Conservation (phyloP, 2,888 invertebrate genomes). For the Caenorhabditis zanzibari region DNA sequence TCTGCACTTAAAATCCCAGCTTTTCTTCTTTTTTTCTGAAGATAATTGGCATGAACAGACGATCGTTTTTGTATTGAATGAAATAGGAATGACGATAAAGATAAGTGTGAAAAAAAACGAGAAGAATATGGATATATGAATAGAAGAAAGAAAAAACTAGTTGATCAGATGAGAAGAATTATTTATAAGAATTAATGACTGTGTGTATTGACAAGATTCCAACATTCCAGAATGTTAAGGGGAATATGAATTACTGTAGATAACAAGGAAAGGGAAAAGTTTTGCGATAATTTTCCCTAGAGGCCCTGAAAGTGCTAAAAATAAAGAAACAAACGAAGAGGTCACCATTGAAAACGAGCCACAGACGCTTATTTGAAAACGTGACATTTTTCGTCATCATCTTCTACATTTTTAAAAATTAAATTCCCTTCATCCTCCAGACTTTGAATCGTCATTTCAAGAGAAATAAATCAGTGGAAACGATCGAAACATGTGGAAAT, state of each 20-base stretch:
- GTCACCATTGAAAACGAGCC: no score
- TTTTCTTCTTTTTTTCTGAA: no score
- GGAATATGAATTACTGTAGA: no score
- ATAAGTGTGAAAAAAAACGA: slow-evolving; percentile 51
- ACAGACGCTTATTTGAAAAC: no score
- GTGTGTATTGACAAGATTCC: not conserved
- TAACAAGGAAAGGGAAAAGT: no score
- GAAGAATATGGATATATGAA: slow-evolving; percentile 25
- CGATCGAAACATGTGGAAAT: slow-evolving; percentile 42
- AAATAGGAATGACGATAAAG: slow-evolving; percentile 22
- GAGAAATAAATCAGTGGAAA: not conserved
- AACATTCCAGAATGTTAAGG: not conserved
- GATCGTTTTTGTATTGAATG: slow-evolving; percentile 20
- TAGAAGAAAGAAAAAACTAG: slow-evolving; percentile 34
- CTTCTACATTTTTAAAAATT: no score
- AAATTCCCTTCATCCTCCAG: not conserved
- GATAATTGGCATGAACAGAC: slow-evolving; percentile 31
- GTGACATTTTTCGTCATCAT: not conserved
- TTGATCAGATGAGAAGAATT: slow-evolving; percentile 18
- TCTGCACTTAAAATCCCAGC: slow-evolving; percentile 23
- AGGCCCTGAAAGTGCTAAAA: no score
- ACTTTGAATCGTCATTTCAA: not conserved
- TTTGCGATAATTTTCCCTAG: no score
- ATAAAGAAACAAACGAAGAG: no score
- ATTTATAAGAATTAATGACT: not conserved